These are phyloP conservation scores for Aspiorhynchus laticeps DNA, from an alignment of 2,113 vertebrate species.

Conservation along the genomic window DNA sequence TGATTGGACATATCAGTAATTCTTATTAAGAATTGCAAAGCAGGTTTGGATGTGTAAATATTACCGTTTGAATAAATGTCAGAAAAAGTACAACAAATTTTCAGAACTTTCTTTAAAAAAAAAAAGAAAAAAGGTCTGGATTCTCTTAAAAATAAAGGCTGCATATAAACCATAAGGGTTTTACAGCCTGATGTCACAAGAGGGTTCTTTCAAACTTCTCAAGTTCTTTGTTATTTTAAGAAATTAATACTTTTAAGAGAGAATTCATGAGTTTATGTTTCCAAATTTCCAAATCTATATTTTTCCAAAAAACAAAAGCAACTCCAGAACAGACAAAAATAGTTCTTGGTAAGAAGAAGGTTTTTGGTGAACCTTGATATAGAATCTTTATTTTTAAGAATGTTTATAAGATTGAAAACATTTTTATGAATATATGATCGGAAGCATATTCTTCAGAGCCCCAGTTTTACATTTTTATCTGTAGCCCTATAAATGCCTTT, in stretches of 20 bases:
- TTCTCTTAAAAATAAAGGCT: constrained; percentile 14
- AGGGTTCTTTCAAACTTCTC: background rate
- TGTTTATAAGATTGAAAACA: background rate
- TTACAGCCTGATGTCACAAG: background rate
- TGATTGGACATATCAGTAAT: constrained; percentile 40
- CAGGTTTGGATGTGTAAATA: constrained; percentile 12
- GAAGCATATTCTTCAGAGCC: background rate
- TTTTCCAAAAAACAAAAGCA: background rate
- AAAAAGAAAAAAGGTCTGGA: background rate
- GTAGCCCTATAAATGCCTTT: background rate
- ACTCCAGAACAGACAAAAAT: background rate
- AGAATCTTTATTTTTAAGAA: background rate
- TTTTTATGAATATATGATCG: background rate
- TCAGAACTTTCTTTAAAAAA: constrained; percentile 1
- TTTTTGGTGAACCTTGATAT: background rate
- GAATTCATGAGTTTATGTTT: background rate
- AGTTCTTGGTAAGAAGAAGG: background rate
- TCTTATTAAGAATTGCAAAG: constrained; percentile 42
- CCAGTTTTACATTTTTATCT: background rate
- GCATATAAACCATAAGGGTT: background rate
- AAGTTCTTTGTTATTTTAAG: background rate
- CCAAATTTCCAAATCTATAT: no score
- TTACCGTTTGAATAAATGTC: constrained; percentile 5
- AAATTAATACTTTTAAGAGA: background rate
- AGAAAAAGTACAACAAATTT: background rate